Evolutionary conservation across 2,797 vertebrate species (phyloP).

Genomic region (Acanthurus tractus): DNA sequence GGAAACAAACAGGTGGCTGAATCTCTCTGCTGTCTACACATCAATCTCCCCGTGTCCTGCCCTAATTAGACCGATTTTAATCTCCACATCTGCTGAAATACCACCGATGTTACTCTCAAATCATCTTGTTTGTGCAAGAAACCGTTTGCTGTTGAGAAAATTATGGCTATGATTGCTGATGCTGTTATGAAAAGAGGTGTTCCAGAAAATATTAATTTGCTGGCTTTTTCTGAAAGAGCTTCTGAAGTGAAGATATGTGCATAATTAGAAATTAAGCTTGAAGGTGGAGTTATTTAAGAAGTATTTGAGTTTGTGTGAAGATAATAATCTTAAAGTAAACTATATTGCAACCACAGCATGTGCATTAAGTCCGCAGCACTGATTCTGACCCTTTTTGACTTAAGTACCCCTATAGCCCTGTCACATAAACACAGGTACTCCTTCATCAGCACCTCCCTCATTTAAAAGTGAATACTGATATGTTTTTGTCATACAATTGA

Average conservation of each 20-base stretch:
- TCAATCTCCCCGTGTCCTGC: slow-evolving; percentile 60
- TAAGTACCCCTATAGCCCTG: neutral
- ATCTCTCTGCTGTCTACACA: slow-evolving; percentile 41
- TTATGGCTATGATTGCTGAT: slow-evolving; percentile 36
- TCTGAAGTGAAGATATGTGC: neutral
- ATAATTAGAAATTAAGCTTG: neutral
- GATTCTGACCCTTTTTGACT: no score
- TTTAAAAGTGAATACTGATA: neutral
- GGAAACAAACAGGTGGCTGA: slow-evolving; percentile 68
- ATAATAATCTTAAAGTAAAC: neutral
- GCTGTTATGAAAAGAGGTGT: slow-evolving; percentile 15
- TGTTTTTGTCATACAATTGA: neutral
- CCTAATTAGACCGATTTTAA: slow-evolving; percentile 61
- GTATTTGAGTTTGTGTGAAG: neutral
- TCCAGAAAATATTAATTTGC: neutral
- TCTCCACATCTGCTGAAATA: slow-evolving; percentile 54
- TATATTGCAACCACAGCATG: neutral
- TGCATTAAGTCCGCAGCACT: neutral
- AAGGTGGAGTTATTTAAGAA: neutral
- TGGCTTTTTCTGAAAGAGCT: neutral
- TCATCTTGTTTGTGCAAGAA: slow-evolving; percentile 58
- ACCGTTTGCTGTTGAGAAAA: slow-evolving; percentile 40
- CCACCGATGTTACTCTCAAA: slow-evolving; percentile 47
- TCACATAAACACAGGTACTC: neutral
- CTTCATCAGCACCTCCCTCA: neutral